Percentiles rank a stretch among this genome's conserved stretches.
Conservation (phyloP, 2,797 vertebrate species). For the Gymnothorax javanicus region DNA sequence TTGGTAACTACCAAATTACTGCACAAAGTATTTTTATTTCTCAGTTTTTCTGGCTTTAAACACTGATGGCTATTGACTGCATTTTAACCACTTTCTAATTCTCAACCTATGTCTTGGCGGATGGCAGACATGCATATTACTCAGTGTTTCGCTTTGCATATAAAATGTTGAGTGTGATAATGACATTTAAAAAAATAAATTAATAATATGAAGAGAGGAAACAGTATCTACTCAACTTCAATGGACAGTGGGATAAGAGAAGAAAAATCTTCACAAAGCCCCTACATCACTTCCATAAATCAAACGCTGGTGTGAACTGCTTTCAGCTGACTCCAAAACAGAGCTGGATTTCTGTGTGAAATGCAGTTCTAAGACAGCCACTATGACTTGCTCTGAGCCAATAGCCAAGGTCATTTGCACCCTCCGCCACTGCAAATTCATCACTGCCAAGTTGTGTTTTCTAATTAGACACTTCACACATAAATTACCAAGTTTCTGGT, state of each 20-base stretch:
- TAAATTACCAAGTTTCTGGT: slow-evolving; percentile 17
- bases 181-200: neutral
- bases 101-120: too few relatives aligned
- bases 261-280: neutral
- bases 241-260: slow-evolving; percentile 13
- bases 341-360: slow-evolving; percentile 1
- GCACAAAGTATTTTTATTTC: too few relatives aligned
- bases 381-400: neutral
- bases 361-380: neutral
- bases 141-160: slow-evolving; percentile 9
- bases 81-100: too few relatives aligned
- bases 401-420: slow-evolving; percentile 17
- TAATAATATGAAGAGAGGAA: slow-evolving; percentile 17
- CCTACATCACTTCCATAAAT: slow-evolving; percentile 9
- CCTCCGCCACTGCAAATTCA: slow-evolving; percentile 11
- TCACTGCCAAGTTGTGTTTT: slow-evolving; percentile 14
- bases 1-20: too few relatives aligned
- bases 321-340: neutral
- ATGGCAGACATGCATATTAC: too few relatives aligned
- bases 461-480: slow-evolving; percentile 17
- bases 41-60: too few relatives aligned
- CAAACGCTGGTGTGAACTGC: neutral
- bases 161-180: neutral
- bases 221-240: slow-evolving; percentile 16
- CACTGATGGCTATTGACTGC: too few relatives aligned